Conservation (phyloP, 2,888 invertebrate genomes). For the Megaustenia siamemsis region DNA sequence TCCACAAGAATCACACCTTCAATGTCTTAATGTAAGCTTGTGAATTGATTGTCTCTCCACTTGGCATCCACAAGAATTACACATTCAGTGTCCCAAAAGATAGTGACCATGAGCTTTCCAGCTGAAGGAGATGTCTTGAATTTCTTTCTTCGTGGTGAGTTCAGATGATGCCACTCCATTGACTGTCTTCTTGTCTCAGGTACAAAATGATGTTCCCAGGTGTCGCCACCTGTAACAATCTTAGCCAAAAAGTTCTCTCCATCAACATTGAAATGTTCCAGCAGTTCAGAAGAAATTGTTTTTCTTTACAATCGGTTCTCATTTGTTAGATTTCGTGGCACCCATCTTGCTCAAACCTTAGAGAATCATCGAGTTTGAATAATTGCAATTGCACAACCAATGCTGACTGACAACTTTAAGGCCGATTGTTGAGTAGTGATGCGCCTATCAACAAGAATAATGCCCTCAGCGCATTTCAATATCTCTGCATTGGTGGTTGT, state of each 20-base stretch:
- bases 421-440: no score
- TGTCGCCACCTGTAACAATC: slow-evolving; percentile 21
- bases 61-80: background rate
- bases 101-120: background rate
- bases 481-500: no score
- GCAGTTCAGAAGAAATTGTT: slow-evolving; percentile 1
- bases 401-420: background rate
- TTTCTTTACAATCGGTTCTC: background rate
- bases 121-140: slow-evolving; percentile 1
- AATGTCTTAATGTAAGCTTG: slow-evolving; percentile 2
- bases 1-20: no score
- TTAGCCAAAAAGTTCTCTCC: background rate
- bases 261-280: background rate
- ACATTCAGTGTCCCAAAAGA: background rate
- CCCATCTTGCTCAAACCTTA: slow-evolving; percentile 15
- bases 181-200: background rate
- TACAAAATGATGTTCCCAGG: background rate
- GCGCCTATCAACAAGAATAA: no score
- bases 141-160: slow-evolving; percentile 10
- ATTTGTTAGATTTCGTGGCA: slow-evolving; percentile 1
- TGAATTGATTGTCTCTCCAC: background rate
- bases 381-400: background rate
- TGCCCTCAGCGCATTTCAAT: no score
- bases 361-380: background rate
- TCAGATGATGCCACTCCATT: slow-evolving; percentile 6